Base-by-base conservation (phyloP, 2,888 invertebrate species). In the Orthosia gothica region DNA sequence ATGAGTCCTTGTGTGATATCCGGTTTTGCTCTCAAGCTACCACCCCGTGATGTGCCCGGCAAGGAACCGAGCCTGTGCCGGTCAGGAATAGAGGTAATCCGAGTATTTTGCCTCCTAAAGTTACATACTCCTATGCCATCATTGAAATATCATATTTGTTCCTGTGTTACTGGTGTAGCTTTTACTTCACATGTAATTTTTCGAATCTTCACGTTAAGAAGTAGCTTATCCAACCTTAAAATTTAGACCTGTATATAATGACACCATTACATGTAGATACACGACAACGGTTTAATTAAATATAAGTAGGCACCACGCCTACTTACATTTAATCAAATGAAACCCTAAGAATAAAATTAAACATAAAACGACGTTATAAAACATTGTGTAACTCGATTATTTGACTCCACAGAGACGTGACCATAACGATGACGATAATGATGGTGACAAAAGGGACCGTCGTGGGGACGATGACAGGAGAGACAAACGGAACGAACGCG, bases 21-120 rank as follows among this genome's bases (percentile, higher is more conserved):
- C 71, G 49, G 62, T 83, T 85, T 85, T 84, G 50, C 76, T 76
- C 85, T 68, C 54, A 84, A 85, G 85, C 68, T 84, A 59, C 85
- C 85, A 40, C 47, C 73, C 52, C 82, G 85, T 18, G 85, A 84
- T 52, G 82, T 64, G 55, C 83, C 83, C 26, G 83, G 83, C 62
- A 84, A 77, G 67, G 82, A 84, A 64, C 65, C 85, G 62, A 82
- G 70, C 65, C 63, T 73, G 18, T 84, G 85, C 85, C 70, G 83
- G 47, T 47, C 65, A 50, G 49, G 32, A 76, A 18, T 5, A 61
- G 73, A 85, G 82, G 83, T 84, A 82, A 76, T 71, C 66, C 32
- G 52, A 71, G 59, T 49, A 64, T 68, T 73, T 50, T 32, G 54
- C 55, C 78, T 66, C 57, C 49, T 77, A 55, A 50, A 26, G 13